Conservation (phyloP, 2,797 vertebrate species). For the Enteromius unitaeniatus region DNA sequence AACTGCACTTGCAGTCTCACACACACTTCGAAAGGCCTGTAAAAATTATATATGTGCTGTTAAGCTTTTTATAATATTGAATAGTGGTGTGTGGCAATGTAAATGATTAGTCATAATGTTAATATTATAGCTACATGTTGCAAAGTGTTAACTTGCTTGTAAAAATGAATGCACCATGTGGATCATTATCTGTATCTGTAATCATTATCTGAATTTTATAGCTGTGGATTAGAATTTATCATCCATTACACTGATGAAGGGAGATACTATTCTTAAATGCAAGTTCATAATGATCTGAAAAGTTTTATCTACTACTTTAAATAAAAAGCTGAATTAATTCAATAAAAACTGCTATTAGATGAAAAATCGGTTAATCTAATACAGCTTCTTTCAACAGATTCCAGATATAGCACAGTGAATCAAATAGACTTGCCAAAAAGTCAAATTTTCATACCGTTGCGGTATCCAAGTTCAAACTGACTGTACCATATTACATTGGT, state of each 20-base stretch:
- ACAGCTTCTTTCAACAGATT: not conserved
- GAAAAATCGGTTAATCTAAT: not conserved
- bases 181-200: not conserved
- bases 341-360: not conserved
- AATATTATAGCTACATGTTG: not conserved
- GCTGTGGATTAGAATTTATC: not conserved
- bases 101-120: not conserved
- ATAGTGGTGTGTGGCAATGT: not conserved
- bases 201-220: not conserved
- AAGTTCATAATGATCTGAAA: slow-evolving; percentile 48
- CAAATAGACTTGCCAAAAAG: not conserved
- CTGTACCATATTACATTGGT: not conserved
- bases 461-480: not conserved
- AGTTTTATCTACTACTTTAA: not conserved
- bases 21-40: not conserved
- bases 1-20: not conserved
- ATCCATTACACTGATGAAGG: slow-evolving; percentile 20
- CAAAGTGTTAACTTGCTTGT: not conserved
- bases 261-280: slow-evolving; percentile 30
- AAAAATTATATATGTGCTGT: not conserved
- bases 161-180: not conserved
- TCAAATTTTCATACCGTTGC: not conserved
- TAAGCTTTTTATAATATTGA: not conserved
- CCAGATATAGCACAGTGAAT: not conserved
- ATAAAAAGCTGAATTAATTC: not conserved